Evolutionary conservation across 2,113 vertebrate genomes (phyloP), one percentile per base, ranked within the genome.

Genomic region (Datnioides undecimradiatus): DNA sequence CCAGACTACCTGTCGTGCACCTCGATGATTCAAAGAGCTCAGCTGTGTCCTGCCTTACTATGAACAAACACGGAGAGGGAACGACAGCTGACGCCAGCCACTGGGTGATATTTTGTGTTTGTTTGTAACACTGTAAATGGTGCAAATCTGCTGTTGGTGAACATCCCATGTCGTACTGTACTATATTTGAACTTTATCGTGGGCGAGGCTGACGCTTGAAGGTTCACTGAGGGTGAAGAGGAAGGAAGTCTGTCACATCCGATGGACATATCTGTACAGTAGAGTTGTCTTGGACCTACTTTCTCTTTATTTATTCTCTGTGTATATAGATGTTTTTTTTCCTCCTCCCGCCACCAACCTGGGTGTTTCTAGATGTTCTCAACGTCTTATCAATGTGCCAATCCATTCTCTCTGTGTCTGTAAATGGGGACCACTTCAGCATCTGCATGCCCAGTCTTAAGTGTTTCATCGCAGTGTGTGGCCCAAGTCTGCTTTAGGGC

Each of bases 401-500:
- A 82, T 87, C 81, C 90, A 85, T 91, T 76, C 82, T 80, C 82
- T 91, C 70, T 91, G 78, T 88, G 87, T 91, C 72, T 85, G 82
- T 89, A 79, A 84, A 84, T 69, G 83, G 87, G 84, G 91, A 91
- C 73, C 86, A 79, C 78, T 88, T 89, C 77, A 83, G 83, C 92
- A 92, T 93, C 89, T 93, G 94, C 94, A 95, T 95, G 94, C 94
- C 72, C 89, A 88, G 89, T 92, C 80, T 80, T 91, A 80, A 82
- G 88, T 93, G 92, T 94, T 90, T 75, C 92, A 91, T 91, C 64
- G 88, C 90, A 87, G 90, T 90, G 76, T 90, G 90, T 92, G 91
- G 81, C 88, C 78, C 76, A 60, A 82, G 86, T 92, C 88, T 92
- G 81, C 89, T 92, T 92, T 41, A 66, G 64, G 87, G 49, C 17